Evolutionary conservation across 2,888 invertebrate genomes (phyloP), one percentile per base, ranked within the genome.

Genomic region (Hirtodrosophila histrioides): DNA sequence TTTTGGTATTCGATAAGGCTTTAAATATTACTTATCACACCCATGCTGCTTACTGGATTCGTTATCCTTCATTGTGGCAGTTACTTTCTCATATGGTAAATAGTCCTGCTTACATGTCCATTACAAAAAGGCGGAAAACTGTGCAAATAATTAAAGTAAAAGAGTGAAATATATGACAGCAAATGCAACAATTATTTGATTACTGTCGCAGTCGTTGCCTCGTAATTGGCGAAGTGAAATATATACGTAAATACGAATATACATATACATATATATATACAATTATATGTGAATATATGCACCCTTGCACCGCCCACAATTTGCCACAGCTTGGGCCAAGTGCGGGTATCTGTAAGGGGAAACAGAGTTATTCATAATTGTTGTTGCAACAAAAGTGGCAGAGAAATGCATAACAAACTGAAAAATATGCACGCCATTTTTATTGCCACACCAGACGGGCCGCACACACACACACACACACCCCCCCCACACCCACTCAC

Each of bases 361-460:
- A 40, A 36, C 61, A 56, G 85, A 75, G 87, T 81, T 84, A 83
- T 83, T 84, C 87, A 86, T 83, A 83, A 83, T 86, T 86, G 86
- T 86, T 87, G 88, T 86, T 87, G 78, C 80, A 56, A 69, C 69
- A 72, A 87, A 71, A 82, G 86, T 87, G 77, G 67, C 79, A 87
- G 79, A 69, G 75, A 74, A 88, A 85, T 83, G 83, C 86, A 86
- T 80, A 87, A 77, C 83, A 83, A 85, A 85, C 85, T 82, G 86
- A 83, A 81, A 81, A 85, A 81, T 82, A 81, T 81, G 78, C 86
- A 72, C 75, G 75, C 83, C 77, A 84, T 86, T 85, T 84, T 85
- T 85, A 86, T 84, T 84, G 82, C 87, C 76, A 84, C 78, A 78
- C 69, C 75, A 75, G 75, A 81, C 78, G 58, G 23, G 36, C 12